These are phyloP conservation scores for Amphipoea lucens DNA, from an alignment of 2,888 invertebrate genomes.

Conservation along the genomic window DNA sequence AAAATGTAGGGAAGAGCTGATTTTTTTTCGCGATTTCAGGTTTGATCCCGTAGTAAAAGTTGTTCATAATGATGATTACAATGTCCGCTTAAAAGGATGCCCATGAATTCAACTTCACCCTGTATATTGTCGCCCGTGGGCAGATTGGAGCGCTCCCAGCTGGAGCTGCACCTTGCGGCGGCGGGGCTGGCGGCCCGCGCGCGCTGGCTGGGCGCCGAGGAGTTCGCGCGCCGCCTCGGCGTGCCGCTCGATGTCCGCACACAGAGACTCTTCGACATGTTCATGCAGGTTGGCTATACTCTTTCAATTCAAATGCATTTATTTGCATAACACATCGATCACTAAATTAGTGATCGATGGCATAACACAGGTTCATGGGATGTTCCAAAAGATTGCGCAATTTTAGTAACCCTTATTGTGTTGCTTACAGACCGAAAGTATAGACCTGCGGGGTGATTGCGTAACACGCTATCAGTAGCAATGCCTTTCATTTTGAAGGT, in stretches of 20 bases:
- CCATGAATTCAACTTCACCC: too few relatives aligned
- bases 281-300: constrained; percentile 49
- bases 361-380: background rate
- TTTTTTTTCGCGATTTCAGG: too few relatives aligned
- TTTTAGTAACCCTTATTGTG: background rate
- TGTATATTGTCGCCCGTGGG: background rate
- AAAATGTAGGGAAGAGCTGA: too few relatives aligned
- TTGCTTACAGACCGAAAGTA: background rate
- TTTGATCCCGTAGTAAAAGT: too few relatives aligned
- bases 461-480: background rate
- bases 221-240: constrained; percentile 82
- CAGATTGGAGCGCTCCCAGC: constrained; percentile 89
- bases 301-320: background rate
- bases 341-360: too few relatives aligned
- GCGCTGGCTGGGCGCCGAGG: constrained; percentile 75
- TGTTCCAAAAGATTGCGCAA: background rate
- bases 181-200: constrained; percentile 65
- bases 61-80: too few relatives aligned
- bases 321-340: background rate
- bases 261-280: constrained; percentile 92
- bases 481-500: background rate
- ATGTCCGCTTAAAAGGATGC: too few relatives aligned
- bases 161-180: constrained; percentile 88
- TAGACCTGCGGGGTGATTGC: too few relatives aligned
- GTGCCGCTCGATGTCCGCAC: constrained; percentile 82